Evolutionary conservation across 2,888 invertebrate species (phyloP).

Genomic region (Myopa tessellatipennis): DNA sequence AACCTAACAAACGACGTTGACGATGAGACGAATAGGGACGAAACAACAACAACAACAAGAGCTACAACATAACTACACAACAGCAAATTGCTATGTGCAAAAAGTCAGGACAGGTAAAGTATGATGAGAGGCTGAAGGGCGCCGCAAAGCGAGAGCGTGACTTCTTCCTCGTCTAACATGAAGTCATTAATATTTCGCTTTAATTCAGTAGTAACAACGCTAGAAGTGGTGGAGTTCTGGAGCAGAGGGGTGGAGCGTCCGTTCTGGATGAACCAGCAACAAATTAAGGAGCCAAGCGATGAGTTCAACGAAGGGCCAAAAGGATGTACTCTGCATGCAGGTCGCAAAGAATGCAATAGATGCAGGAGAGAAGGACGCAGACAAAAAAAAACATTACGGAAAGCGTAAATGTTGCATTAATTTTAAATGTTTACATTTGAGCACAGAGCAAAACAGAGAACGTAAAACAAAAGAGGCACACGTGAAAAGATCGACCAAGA

Average conservation of each 20-base stretch:
- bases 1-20: slow-evolving; percentile 12
- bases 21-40: not conserved
- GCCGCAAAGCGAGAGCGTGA: slow-evolving; percentile 17
- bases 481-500: not conserved
- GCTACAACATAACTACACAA: too few relatives aligned
- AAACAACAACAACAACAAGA: too few relatives aligned
- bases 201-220: slow-evolving; percentile 4
- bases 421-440: slow-evolving; percentile 32
- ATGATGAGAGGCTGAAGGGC: not conserved
- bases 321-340: too few relatives aligned
- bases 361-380: not conserved
- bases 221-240: not conserved
- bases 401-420: slow-evolving; percentile 32
- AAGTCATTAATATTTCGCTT: slow-evolving; percentile 36
- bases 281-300: not conserved
- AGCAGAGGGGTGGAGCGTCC: not conserved
- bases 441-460: not conserved
- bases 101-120: not conserved
- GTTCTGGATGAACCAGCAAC: not conserved
- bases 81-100: not conserved
- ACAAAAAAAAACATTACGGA: slow-evolving; percentile 2
- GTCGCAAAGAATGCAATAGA: too few relatives aligned
- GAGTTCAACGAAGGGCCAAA: not conserved
- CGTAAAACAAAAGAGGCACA: too few relatives aligned
- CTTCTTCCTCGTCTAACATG: slow-evolving; percentile 25